Base-by-base conservation (phyloP, 1,140 invertebrate species). In the Sarcophaga peregrina region DNA sequence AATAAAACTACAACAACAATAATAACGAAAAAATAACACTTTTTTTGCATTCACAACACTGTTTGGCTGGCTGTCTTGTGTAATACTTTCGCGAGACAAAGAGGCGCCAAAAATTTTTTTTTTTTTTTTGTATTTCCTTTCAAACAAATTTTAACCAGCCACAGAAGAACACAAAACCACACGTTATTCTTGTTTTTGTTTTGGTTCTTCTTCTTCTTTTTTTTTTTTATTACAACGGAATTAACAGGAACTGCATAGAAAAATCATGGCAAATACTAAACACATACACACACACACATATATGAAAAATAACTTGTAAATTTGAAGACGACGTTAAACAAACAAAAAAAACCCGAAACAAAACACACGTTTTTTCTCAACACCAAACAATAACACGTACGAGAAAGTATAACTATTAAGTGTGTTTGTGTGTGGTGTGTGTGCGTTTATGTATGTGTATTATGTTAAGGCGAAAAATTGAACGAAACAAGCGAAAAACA, bases 91-190 rank as follows among this genome's bases (percentile, higher is more conserved):
- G 10, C 47, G 17, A 78, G 75, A 78, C 75, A 78, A 52, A 78
- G 50, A 78, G 75, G 75, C 75, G 75, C 50, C 75, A 50, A 78
- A 78, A n/a, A 17, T 52, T 17, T 50, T 50, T 78, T 20, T 20
- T 78, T 50, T 50, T 9, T 58, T 45, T 25, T 25, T 0, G 72
- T 74, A 5, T 74, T 74, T 74, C 13, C 10, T 37, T 74, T 37
- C 13, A 8, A 48, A 8, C 45, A 13, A n/a, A 76, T 17, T n/a
- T 48, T 47, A 76, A 48, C 46, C 74, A 48, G 62, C 62, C 62
- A 68, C 20, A 37, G 25, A 68, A 17, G 62, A 68, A 68, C 20
- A 48, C 20, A 48, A 76, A 78, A 78, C 75, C 75, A 78, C 75
- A 78, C 75, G 75, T 78, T 37, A 2, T 37, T 37, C 25, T 37